Conservation (phyloP, 2,888 invertebrate genomes). For the Dusona sp. region DNA sequence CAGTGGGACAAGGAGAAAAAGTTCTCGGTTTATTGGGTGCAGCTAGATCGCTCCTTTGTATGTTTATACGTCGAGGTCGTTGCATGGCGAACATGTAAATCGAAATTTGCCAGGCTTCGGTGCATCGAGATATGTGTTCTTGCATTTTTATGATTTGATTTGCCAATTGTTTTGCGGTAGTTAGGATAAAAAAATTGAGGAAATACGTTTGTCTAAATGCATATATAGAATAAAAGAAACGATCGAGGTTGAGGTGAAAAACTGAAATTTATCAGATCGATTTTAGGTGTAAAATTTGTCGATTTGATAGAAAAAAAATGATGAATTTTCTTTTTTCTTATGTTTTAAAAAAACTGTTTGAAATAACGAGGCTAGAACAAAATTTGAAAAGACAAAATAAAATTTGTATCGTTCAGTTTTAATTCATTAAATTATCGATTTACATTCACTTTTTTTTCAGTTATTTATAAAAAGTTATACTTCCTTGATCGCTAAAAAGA, state of each 20-base stretch:
- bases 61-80: slow-evolving; percentile 37
- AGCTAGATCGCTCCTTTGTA: slow-evolving; percentile 51
- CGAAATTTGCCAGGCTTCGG: slow-evolving; percentile 34
- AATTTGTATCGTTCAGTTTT: background rate
- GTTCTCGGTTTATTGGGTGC: slow-evolving; percentile 12
- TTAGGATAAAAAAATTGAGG: background rate
- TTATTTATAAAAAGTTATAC: background rate
- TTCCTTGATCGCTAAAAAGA: background rate
- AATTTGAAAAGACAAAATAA: background rate
- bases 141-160: slow-evolving; percentile 3
- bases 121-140: slow-evolving; percentile 4
- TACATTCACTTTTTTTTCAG: background rate
- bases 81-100: slow-evolving; percentile 47
- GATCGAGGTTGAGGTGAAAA: background rate
- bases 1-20: background rate
- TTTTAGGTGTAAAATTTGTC: background rate
- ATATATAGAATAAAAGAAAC: background rate
- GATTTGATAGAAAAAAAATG: background rate
- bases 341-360: background rate
- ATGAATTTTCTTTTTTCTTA: background rate
- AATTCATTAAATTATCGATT: too few relatives aligned
- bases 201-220: background rate
- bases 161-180: slow-evolving; percentile 1
- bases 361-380: background rate
- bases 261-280: background rate